Base-by-base conservation (phyloP, 2,888 invertebrate species). In the Mythimna pallens region DNA sequence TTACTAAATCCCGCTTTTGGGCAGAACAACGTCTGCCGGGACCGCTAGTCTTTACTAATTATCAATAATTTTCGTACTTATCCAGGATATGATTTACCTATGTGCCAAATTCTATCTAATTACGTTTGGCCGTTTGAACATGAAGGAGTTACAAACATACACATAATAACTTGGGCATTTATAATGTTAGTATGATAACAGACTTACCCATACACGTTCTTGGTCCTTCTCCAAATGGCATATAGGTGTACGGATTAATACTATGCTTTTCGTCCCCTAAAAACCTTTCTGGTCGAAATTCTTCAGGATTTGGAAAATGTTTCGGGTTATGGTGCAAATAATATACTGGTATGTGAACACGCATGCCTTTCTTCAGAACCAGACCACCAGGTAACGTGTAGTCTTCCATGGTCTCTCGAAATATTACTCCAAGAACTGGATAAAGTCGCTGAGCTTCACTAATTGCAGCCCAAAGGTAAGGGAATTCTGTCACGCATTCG, bases 221-320 rank as follows among this genome's bases (percentile, higher is more conserved):
- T 0, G 89, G 89, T 7, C 92, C 91, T 55, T 88, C 90, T 17
- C 92, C 92, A 71, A 92, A 92, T 1, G 91, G 91, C 36, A 90
- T 68, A 61, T 88, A 92, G 0, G 89, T 89, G 64, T 82, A 92
- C 0, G 88, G 89, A 34, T 81, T 87, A 1, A 91, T 79, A 3
- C 86, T 82, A 10, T 81, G 72, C 73, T 84, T 90, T 22, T 85
- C 84, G 0, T 87, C 87, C 0, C 85, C 87, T 0, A 89, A 76
- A 69, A 92, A 92, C 22, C 92, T 81, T 75, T 92, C 91, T 0
- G 93, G 92, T 0, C 73, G 74, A 36, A 78, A 93, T 40, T 73
- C 63, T 12, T 91, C 88, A 5, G 92, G 92, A 1, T 92, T 84
- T 0, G 87, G 84, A 50, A 88, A 92, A 69, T 87, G 80, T 12